Conservation (phyloP, 2,888 invertebrate genomes). For the Phaedon cochleariae region DNA sequence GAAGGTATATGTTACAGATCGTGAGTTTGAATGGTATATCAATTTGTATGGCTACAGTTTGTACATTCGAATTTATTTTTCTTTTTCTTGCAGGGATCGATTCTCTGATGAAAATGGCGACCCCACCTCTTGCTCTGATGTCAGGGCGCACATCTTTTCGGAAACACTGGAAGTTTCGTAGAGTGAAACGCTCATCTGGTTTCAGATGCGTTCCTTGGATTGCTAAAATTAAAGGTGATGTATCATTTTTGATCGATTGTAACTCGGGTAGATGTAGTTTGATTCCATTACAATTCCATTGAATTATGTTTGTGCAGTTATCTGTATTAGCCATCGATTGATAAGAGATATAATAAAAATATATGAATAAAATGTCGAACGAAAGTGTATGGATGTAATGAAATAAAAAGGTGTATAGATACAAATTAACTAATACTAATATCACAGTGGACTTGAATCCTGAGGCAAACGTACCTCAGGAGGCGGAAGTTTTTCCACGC, state of each 20-base stretch:
- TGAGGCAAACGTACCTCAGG: no score
- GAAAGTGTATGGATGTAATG: no score
- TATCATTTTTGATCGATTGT: not conserved
- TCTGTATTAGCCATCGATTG: not conserved
- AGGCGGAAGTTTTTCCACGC: no score
- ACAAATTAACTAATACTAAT: not conserved
- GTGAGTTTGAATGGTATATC: not conserved
- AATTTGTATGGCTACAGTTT: slow-evolving; percentile 6
- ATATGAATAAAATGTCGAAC: no score
- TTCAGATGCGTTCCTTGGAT: not conserved
- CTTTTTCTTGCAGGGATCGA: not conserved
- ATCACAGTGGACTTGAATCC: no score
- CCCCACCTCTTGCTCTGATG: not conserved
- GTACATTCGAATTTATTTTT: not conserved
- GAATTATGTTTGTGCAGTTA: not conserved
- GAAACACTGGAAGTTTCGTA: not conserved
- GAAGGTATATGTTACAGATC: not conserved
- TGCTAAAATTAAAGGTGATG: not conserved
- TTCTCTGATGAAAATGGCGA: slow-evolving; percentile 1
- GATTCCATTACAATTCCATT: slow-evolving; percentile 7
- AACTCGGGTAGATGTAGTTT: not conserved
- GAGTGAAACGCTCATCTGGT: not conserved
- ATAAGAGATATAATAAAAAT: not conserved
- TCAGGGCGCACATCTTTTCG: not conserved
- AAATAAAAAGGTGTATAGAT: not conserved